Conservation (phyloP, 2,113 vertebrate species). For the Ophthalmolycus amberensis region DNA sequence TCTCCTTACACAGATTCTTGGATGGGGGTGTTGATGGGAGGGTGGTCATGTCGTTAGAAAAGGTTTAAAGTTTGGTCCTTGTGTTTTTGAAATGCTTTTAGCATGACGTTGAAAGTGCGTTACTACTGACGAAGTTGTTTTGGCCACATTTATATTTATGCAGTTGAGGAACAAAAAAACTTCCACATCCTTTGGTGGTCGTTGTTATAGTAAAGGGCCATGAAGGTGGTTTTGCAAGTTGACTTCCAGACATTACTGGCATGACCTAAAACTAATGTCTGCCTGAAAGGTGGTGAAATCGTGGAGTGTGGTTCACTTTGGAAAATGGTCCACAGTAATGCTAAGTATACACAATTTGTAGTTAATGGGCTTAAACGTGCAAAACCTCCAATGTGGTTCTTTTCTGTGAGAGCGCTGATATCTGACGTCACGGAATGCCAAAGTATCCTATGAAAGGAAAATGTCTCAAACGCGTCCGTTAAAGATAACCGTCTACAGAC, state of each 20-base stretch:
- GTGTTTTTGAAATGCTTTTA: constrained; percentile 5
- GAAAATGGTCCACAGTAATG: constrained; percentile 44
- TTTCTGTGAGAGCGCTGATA: constrained; percentile 32
- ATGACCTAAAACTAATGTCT: constrained; percentile 22
- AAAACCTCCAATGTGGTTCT: constrained; percentile 38
- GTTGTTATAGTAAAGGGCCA: constrained; percentile 22
- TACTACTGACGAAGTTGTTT: background rate
- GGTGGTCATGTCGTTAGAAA: constrained; percentile 28
- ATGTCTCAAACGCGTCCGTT: background rate
- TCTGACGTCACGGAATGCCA: constrained; percentile 16
- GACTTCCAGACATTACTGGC: constrained; percentile 36
- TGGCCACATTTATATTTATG: constrained; percentile 11
- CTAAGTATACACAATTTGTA: constrained; percentile 55
- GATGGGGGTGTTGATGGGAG: background rate
- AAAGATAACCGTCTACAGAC: background rate
- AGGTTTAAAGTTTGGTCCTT: constrained; percentile 6
- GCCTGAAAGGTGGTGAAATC: constrained; percentile 41
- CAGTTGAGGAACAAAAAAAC: background rate
- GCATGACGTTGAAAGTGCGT: background rate
- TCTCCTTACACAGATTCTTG: constrained; percentile 6
- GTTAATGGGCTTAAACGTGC: constrained; percentile 49
- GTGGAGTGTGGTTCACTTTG: constrained; percentile 34
- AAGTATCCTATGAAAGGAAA: background rate
- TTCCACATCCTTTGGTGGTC: background rate
- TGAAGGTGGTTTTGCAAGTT: constrained; percentile 33